phyloP scores from a whole-genome alignment of 2,113 vertebrate species.

The Corydoras sp. region DNA sequence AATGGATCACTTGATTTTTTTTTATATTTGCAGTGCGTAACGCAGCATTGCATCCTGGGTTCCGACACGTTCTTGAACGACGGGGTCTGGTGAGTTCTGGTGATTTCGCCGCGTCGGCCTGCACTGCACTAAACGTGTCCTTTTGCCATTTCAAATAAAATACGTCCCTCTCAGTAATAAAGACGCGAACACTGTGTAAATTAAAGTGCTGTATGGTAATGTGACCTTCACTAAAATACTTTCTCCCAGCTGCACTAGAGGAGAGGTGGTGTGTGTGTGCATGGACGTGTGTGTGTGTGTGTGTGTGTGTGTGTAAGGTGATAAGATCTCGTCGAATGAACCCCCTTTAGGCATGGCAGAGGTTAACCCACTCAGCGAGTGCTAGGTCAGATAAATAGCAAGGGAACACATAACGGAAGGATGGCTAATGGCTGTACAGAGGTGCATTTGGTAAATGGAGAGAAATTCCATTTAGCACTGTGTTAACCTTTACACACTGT shows the following conservation, averaged over 20 bases:
- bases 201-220: constrained; percentile 6
- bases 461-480: not conserved
- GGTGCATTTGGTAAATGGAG: not conserved
- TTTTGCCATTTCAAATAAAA: no score
- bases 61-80: no score
- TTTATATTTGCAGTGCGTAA: no score
- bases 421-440: not conserved
- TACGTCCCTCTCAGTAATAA: no score
- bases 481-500: no score
- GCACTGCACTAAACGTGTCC: no score
- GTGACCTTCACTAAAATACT: constrained; percentile 16
- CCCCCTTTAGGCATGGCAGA: constrained; percentile 8
- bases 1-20: no score
- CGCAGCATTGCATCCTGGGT: no score
- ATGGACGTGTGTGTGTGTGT: constrained; percentile 13
- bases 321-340: constrained; percentile 8
- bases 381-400: not conserved
- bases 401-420: not conserved
- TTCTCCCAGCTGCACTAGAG: not conserved
- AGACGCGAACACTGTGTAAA: not conserved
- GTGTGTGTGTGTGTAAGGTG: constrained; percentile 14
- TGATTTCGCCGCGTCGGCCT: no score
- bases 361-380: constrained; percentile 6
- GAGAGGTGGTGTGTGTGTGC: not conserved
- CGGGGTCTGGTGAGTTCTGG: no score